Percentiles rank a stretch among this genome's conserved stretches.
Conservation (phyloP, 2,888 invertebrate genomes). For the Leptopterna dolabrata region DNA sequence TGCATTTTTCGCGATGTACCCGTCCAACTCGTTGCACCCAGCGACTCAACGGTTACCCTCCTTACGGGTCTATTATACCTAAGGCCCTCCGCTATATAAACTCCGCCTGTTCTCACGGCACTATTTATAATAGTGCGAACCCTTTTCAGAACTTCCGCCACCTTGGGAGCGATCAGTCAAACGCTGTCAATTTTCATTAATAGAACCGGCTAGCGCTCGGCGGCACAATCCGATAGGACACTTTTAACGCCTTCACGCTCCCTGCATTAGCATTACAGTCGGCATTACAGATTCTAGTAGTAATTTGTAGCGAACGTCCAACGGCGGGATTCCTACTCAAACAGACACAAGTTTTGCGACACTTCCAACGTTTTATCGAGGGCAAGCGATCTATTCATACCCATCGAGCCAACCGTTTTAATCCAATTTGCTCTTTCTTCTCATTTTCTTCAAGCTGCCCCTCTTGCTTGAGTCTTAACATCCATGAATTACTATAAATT, state of each 20-base stretch:
- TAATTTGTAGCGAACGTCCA: conserved; percentile 15
- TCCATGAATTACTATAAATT: too few relatives aligned
- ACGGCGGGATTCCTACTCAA: background rate
- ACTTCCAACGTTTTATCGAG: background rate
- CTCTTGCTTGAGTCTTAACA: background rate
- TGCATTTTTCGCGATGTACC: conserved; percentile 37
- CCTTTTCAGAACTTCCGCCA: conserved; percentile 6
- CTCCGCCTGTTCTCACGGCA: conserved; percentile 20
- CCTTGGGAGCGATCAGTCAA: conserved; percentile 21
- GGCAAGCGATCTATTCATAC: background rate
- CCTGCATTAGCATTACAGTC: background rate
- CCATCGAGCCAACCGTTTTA: background rate
- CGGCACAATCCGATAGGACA: conserved; percentile 6
- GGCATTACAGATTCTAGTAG: background rate
- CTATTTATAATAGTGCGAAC: conserved; percentile 11
- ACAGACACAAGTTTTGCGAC: conserved; percentile 2
- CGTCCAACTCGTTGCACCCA: conserved; percentile 41
- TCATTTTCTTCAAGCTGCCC: too few relatives aligned
- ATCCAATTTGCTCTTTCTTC: background rate
- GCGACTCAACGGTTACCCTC: conserved; percentile 12
- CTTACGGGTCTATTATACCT: background rate
- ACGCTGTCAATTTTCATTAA: conserved; percentile 21
- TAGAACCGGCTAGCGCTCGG: background rate
- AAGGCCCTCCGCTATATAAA: conserved; percentile 5
- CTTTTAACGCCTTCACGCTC: background rate